Conservation (phyloP, 2,113 vertebrate species). For the Garra rufa region DNA sequence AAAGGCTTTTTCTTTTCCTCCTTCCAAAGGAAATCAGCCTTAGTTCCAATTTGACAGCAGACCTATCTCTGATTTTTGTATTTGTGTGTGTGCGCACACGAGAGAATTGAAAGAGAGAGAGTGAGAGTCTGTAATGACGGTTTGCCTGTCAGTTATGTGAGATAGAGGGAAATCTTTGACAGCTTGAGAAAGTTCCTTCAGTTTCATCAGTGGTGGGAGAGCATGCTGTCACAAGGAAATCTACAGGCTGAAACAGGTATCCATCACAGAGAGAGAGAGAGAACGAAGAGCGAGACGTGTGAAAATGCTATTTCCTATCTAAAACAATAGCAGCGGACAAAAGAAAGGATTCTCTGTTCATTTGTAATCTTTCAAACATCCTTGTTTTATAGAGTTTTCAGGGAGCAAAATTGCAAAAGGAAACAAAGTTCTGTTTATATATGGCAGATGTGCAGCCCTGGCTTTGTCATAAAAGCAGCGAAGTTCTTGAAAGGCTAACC, state of each 20-base stretch:
- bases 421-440: background rate
- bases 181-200: constrained; percentile 55
- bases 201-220: constrained; percentile 65
- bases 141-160: constrained; percentile 46
- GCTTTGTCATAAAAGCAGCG: background rate
- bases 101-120: background rate
- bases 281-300: background rate
- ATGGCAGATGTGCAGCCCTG: background rate
- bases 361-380: constrained; percentile 1
- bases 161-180: constrained; percentile 61
- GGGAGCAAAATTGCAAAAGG: background rate
- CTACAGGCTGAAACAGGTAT: constrained; percentile 55
- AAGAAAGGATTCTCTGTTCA: background rate
- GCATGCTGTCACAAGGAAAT: constrained; percentile 60
- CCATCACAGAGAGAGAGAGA: constrained; percentile 50
- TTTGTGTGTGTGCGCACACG: background rate
- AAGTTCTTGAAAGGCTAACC: background rate
- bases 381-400: background rate
- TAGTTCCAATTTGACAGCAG: constrained; percentile 32
- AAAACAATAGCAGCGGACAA: background rate
- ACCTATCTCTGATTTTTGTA: constrained; percentile 12
- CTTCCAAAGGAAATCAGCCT: background rate
- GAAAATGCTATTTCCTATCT: constrained; percentile 8
- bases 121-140: constrained; percentile 15
- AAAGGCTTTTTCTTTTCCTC: constrained; percentile 5